phyloP scores from a whole-genome alignment of 2,113 vertebrate species.

The Dipodomys merriami region DNA sequence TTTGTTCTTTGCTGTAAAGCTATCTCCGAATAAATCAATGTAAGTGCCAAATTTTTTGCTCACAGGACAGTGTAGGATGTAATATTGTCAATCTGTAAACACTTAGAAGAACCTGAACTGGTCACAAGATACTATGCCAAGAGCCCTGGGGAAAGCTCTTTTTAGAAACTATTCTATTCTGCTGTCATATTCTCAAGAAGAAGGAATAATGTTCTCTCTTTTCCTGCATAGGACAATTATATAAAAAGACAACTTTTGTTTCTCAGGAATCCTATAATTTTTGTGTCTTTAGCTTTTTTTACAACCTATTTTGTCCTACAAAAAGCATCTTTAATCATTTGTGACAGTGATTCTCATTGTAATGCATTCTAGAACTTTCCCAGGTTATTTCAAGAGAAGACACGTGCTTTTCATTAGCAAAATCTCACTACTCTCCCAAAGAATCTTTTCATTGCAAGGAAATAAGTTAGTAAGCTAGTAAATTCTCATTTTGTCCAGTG shows the following conservation, averaged over 20 bases:
- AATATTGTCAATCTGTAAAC: conserved; percentile 25
- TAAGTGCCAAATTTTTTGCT: neutral
- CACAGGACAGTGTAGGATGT: neutral
- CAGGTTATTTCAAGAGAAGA: conserved; percentile 54
- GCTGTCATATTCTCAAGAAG: conserved; percentile 31
- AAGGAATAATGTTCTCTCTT: conserved; percentile 4
- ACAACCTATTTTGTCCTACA: conserved; percentile 9
- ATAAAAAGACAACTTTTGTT: conserved; percentile 58
- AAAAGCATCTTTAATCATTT: conserved; percentile 61
- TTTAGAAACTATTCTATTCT: conserved; percentile 58
- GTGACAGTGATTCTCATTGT: conserved; percentile 11
- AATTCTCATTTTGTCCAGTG: conserved; percentile 3
- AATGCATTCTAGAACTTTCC: conserved; percentile 38
- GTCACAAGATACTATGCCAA: neutral
- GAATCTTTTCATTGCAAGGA: conserved; percentile 32
- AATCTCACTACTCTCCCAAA: conserved; percentile 34
- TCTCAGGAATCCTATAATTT: conserved; percentile 48
- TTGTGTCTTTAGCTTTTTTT: neutral
- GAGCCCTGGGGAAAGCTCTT: conserved; percentile 37
- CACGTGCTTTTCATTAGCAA: conserved; percentile 37
- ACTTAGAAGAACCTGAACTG: conserved; percentile 11
- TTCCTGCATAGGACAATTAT: conserved; percentile 8
- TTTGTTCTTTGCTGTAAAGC: conserved; percentile 27
- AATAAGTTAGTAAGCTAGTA: conserved; percentile 56
- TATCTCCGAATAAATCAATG: conserved; percentile 41